These are phyloP conservation scores for Pollicipes pollicipes DNA, from an alignment of 1,140 invertebrate species.

Conservation along the genomic window DNA sequence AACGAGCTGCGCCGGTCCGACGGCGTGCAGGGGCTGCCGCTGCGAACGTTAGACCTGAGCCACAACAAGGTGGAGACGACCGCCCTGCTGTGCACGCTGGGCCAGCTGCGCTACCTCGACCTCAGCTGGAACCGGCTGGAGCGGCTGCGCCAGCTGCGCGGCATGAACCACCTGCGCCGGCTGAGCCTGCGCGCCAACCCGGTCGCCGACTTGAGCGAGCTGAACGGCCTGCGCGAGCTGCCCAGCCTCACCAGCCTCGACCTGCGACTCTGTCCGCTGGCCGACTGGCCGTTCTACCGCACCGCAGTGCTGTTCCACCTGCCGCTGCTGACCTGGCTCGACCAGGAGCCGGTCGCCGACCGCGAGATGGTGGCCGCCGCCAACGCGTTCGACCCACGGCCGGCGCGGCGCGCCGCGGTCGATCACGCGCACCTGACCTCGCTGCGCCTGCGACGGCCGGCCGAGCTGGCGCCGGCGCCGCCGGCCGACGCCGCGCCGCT, in stretches of 20 bases:
- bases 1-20: not conserved
- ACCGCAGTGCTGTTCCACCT: not conserved
- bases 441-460: not conserved
- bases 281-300: not conserved
- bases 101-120: not conserved
- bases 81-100: not conserved
- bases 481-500: not conserved
- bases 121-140: not conserved
- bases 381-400: not conserved
- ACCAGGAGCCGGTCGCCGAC: not conserved
- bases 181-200: not conserved
- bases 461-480: not conserved
- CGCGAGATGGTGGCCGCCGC: not conserved
- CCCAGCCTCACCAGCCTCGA: not conserved
- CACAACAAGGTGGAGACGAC: not conserved
- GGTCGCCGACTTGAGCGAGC: not conserved
- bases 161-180: not conserved
- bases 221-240: not conserved
- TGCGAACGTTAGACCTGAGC: not conserved
- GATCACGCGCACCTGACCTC: not conserved
- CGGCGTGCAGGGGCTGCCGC: not conserved
- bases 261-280: not conserved
- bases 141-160: not conserved
- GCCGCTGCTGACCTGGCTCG: not conserved
- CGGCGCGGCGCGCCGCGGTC: not conserved